phyloP scores from a whole-genome alignment of 1,140 invertebrate genomes.

The Halotydeus destructor region DNA sequence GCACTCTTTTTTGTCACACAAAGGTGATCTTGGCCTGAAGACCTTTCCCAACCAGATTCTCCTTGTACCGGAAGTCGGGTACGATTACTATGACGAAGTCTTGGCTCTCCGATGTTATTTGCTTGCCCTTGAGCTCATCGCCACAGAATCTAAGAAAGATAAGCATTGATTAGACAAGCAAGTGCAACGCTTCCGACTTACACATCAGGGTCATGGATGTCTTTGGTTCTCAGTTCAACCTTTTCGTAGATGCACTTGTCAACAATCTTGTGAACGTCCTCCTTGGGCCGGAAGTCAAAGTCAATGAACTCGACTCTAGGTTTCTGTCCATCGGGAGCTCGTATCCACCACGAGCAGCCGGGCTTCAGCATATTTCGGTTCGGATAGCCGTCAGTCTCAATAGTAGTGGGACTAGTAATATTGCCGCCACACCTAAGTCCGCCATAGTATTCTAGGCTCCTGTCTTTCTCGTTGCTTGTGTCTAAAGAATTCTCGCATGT shows the following conservation, averaged over 20 bases:
- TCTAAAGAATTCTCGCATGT: not conserved
- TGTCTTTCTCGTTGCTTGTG: not conserved
- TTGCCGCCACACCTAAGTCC: not conserved
- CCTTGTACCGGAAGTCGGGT: too few relatives aligned
- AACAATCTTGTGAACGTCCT: not conserved
- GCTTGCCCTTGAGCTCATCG: too few relatives aligned
- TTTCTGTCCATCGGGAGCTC: not conserved
- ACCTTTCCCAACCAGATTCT: too few relatives aligned
- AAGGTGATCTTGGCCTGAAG: too few relatives aligned
- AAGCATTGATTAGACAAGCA: too few relatives aligned
- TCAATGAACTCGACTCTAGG: constrained; percentile 1
- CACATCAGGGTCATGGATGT: constrained; percentile 1
- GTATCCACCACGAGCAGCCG: not conserved
- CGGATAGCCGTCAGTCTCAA: not conserved
- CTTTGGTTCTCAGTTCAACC: not conserved
- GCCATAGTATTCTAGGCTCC: too few relatives aligned
- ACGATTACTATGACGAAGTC: too few relatives aligned
- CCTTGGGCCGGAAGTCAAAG: not conserved
- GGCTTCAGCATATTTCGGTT: not conserved
- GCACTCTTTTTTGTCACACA: too few relatives aligned
- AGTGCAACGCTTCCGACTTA: too few relatives aligned
- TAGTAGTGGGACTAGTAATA: not conserved
- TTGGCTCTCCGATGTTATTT: too few relatives aligned
- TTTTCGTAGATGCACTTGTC: not conserved
- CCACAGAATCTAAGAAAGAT: too few relatives aligned